phyloP scores from a whole-genome alignment of 2,113 vertebrate species.

The Ptilorrhoa leucosticta region DNA sequence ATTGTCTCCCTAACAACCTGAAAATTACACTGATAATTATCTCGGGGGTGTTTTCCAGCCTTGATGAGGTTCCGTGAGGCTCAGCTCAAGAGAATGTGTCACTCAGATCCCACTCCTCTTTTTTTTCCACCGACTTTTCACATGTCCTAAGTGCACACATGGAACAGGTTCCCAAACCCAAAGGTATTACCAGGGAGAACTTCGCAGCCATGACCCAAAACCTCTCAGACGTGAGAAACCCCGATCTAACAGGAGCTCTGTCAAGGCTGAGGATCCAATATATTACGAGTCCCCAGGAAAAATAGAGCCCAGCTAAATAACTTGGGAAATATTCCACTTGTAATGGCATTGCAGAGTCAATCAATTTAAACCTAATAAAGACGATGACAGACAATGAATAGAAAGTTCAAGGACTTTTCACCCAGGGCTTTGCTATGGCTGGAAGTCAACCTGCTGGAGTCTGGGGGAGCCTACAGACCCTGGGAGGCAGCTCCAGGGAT shows the following conservation, averaged over 20 bases:
- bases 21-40: neutral
- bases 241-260: neutral
- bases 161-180: neutral
- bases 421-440: conserved; percentile 3
- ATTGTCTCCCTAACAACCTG: neutral
- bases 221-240: neutral
- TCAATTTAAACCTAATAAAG: conserved; percentile 60
- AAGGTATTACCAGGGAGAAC: neutral
- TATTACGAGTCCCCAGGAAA: neutral
- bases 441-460: neutral
- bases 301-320: conserved; percentile 41
- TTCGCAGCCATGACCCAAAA: neutral
- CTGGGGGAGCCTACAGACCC: neutral
- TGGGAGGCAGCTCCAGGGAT: neutral
- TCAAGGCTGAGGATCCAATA: neutral
- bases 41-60: neutral
- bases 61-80: rapidly evolving
- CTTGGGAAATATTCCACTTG: conserved; percentile 6
- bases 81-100: neutral
- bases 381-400: conserved; percentile 26
- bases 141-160: rapidly evolving
- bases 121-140: neutral
- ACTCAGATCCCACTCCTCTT: neutral
- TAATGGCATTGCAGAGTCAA: conserved; percentile 36
- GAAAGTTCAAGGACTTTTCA: conserved; percentile 60